Evolutionary conservation across 1,140 invertebrate species (phyloP), one percentile per base, ranked within the genome.

Genomic region (Drosophila arizonae): DNA sequence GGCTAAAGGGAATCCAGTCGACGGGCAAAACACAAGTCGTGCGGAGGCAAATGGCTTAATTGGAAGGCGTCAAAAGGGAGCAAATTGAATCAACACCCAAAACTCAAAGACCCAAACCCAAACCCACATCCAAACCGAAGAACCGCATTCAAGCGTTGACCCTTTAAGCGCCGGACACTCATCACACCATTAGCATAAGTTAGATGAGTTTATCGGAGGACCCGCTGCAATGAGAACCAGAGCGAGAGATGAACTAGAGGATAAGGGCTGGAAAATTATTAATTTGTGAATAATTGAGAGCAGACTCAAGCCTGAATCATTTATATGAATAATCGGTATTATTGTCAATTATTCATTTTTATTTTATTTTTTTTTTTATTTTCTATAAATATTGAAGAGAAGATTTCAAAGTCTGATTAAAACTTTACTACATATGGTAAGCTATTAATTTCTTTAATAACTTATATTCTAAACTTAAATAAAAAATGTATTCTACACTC

Each of bases 41-140:
- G n/a, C 28, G 36, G 28, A 11, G 50, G 41, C 48, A 28, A 66
- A 72, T 72, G 45, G 63, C 69, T 63, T 76, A 76, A 76, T 76
- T 76, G 70, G 33, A 67, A 63, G 69, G 63, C 62, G 57, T 72
- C 69, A 72, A 76, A 70, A 60, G 62, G 73, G 36, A 76, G 63
- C 56, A 76, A 76, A 72, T 72, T 72, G 52, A 72, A 76, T 74
- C 54, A 74, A 36, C 60, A 74, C 17, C 55, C 51, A 48, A 55
- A 66, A 57, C 55, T 65, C 48, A 17, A 54, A 17, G 39, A 24
- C 63, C 70, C 36, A 24, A 24, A 1, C 21, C 21, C 21, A 24
- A 24, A 3, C 21, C 21, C 21, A 24, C 1, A 1, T 55, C 70
- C 36, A 66, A 54, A 72, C 43, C 36, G 39, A 43, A 66, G 21